Evolutionary conservation across 2,797 vertebrate genomes (phyloP).

Genomic region (Intellagama lesueurii): DNA sequence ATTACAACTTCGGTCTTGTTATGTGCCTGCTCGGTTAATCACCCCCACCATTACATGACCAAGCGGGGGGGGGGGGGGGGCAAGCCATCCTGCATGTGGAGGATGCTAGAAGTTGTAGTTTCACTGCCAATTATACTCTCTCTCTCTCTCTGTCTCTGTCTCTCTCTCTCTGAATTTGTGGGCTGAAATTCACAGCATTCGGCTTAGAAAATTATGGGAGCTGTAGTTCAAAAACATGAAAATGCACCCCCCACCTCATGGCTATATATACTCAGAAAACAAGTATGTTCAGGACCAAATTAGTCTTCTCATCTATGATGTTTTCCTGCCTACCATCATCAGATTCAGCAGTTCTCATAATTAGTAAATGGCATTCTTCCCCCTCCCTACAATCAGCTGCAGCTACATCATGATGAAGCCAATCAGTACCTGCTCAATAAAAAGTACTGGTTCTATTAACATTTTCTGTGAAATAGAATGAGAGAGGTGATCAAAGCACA

Average conservation of each 20-base stretch:
- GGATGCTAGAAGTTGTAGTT: too few species aligned
- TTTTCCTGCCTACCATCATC: conserved; percentile 12
- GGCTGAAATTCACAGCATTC: too few species aligned
- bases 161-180: too few species aligned
- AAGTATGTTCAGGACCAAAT: conserved; percentile 26
- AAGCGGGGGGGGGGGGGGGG: too few species aligned
- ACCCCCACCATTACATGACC: too few species aligned
- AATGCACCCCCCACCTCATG: not conserved
- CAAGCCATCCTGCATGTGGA: too few species aligned
- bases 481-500: conserved; percentile 31
- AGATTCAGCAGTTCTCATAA: conserved; percentile 37
- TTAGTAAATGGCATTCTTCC: conserved; percentile 21
- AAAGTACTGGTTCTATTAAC: conserved; percentile 23
- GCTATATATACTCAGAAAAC: not conserved
- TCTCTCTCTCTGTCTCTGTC: too few species aligned
- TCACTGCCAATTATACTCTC: too few species aligned
- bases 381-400: conserved; percentile 31
- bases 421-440: conserved; percentile 59
- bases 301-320: conserved; percentile 19
- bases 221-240: too few species aligned
- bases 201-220: too few species aligned
- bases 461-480: conserved; percentile 40
- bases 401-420: conserved; percentile 33
- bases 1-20: too few species aligned
- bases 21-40: too few species aligned